Conservation (phyloP, 2,888 invertebrate genomes). For the Ichneumoninae sp. region DNA sequence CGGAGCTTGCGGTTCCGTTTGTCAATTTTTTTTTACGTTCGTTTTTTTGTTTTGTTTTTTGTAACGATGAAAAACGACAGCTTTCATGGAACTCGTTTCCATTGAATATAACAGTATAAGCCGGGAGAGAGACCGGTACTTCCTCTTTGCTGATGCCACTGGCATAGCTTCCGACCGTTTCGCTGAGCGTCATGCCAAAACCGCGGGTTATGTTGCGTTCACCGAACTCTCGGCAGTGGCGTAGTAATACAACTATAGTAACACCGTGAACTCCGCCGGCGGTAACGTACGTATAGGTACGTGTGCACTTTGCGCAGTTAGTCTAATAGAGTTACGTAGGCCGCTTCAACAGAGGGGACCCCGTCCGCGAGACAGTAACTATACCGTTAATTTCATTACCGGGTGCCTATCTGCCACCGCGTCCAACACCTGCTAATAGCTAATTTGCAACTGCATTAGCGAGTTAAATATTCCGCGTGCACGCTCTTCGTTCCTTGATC, state of each 20-base stretch:
- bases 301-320: conserved; percentile 76
- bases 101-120: conserved; percentile 16
- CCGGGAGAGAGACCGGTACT: conserved; percentile 27
- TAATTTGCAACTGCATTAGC: conserved; percentile 80
- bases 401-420: conserved; percentile 73
- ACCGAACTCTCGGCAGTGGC: conserved; percentile 59
- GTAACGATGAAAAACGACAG: background rate
- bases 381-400: conserved; percentile 79
- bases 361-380: conserved; percentile 74
- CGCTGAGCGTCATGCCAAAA: conserved; percentile 44
- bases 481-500: conserved; percentile 71
- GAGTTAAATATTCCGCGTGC: conserved; percentile 76
- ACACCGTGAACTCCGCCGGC: conserved; percentile 50
- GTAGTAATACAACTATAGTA: conserved; percentile 44
- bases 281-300: conserved; percentile 47
- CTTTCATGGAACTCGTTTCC: background rate
- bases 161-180: conserved; percentile 47
- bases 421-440: conserved; percentile 79
- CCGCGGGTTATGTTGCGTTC: conserved; percentile 38
- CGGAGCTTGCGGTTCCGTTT: background rate
- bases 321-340: conserved; percentile 75
- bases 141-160: conserved; percentile 55
- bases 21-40: background rate
- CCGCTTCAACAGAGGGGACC: conserved; percentile 66
- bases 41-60: background rate